These are phyloP conservation scores for Antheraea yamamai DNA, from an alignment of 2,888 invertebrate species.

Conservation along the genomic window DNA sequence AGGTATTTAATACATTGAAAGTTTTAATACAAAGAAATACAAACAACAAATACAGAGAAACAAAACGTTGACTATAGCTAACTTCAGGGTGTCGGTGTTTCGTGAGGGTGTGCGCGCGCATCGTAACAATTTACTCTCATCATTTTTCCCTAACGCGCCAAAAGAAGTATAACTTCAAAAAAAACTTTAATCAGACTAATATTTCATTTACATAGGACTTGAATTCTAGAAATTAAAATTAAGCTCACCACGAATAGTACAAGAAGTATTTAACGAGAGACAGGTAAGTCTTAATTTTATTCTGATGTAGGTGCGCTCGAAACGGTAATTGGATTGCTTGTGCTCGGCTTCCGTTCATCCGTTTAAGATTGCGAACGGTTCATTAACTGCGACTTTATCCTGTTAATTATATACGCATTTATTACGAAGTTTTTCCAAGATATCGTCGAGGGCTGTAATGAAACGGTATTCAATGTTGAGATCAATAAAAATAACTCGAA, in stretches of 20 bases:
- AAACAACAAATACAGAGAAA: too few relatives aligned
- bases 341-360: constrained; percentile 73
- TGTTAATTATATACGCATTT: constrained; percentile 68
- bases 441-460: background rate
- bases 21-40: too few relatives aligned
- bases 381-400: constrained; percentile 69
- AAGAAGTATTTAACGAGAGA: constrained; percentile 61
- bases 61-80: too few relatives aligned
- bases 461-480: background rate
- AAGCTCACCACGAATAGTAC: constrained; percentile 39
- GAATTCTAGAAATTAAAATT: background rate
- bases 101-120: too few relatives aligned
- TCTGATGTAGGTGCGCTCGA: constrained; percentile 69
- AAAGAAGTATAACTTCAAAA: too few relatives aligned
- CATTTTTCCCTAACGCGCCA: too few relatives aligned
- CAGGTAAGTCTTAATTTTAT: constrained; percentile 69
- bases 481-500: background rate
- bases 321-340: constrained; percentile 72
- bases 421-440: constrained; percentile 38
- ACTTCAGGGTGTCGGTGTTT: too few relatives aligned
- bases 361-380: constrained; percentile 73
- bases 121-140: too few relatives aligned
- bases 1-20: too few relatives aligned
- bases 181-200: background rate
- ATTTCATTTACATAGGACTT: background rate